phyloP scores from a whole-genome alignment of 2,888 invertebrate genomes.

The Heliconius sara region DNA sequence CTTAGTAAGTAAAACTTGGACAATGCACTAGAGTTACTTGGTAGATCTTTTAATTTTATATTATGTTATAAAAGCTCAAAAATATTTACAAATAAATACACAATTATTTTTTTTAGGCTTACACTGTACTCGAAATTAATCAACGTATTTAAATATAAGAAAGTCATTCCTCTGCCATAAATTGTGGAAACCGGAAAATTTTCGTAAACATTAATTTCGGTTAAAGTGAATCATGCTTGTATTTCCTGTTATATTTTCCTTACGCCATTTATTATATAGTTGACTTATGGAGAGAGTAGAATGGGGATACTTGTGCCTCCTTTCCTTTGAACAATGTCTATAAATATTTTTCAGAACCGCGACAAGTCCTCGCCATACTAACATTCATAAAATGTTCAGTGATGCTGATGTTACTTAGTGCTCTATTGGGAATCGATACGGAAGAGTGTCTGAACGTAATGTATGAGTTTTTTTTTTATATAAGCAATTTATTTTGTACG shows the following conservation, averaged over 20 bases:
- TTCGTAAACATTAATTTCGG: slow-evolving; percentile 13
- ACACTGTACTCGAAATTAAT: too few relatives aligned
- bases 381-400: slow-evolving; percentile 18
- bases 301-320: slow-evolving; percentile 16
- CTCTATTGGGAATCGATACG: background rate
- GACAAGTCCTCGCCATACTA: slow-evolving; percentile 1
- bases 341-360: slow-evolving; percentile 21
- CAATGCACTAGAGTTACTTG: background rate
- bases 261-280: slow-evolving; percentile 30
- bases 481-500: background rate
- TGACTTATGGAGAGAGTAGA: slow-evolving; percentile 28
- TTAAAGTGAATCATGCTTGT: slow-evolving; percentile 27
- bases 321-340: slow-evolving; percentile 17
- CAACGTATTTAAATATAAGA: background rate
- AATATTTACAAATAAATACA: background rate
- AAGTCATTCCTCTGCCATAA: background rate
- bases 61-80: background rate
- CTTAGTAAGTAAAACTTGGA: background rate
- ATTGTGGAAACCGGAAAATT: background rate
- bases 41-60: background rate
- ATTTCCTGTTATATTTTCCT: slow-evolving; percentile 31
- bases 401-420: background rate
- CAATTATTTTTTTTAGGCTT: too few relatives aligned
- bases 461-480: background rate
- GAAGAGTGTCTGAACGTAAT: background rate